Base-by-base conservation (phyloP, 2,797 vertebrate species). In the Micrastur ruficollis region DNA sequence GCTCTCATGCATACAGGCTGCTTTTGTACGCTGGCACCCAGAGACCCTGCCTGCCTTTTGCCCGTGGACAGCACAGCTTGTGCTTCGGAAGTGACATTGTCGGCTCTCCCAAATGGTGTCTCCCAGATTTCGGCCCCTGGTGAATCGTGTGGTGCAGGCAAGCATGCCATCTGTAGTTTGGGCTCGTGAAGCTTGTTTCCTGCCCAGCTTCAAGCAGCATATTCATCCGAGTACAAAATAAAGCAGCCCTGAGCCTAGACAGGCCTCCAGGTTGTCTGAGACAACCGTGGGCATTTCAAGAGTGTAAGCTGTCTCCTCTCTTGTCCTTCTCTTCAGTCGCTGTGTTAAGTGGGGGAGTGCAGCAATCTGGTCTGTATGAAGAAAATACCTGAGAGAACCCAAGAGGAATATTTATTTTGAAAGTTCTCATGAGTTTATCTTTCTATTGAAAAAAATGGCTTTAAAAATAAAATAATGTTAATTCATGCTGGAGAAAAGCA, bases 121-220 rank as follows among this genome's bases (percentile, higher is more conserved):
- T 91, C 53, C 52, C 81, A 87, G 79, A 55, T 89, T 96, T 78
- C 75, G 40, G 19, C 23, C 34, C 59, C n/a, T 49, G 55, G 14
- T 89, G 84, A 80, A 74, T 20, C 10, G 3, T 50, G 44, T 25
- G 32, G 10, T 81, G 62, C 87, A 89, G 70, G 68, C 86, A 86
- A 93, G 90, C 16, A 0, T 92, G 79, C 95, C 94, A 49, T 78
- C 96, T 97, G 95, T 95, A 78, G 22, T 94, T 81, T 95, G 89
- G 81, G 72, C 92, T 95, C 1, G 0, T 55, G 56, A 84, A 90
- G 53, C 62, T 81, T 62, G 32, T 91, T 91, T 88, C 22, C 73
- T 90, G 80, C 66, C 68, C 66, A 93, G n/a, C 58, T 94, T 78
- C 91, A 94, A 86, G 52, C 11, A 44, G 34, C 11, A 32, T 81